Evolutionary conservation across 2,888 invertebrate species (phyloP).

Genomic region (Cylloceria caligata): DNA sequence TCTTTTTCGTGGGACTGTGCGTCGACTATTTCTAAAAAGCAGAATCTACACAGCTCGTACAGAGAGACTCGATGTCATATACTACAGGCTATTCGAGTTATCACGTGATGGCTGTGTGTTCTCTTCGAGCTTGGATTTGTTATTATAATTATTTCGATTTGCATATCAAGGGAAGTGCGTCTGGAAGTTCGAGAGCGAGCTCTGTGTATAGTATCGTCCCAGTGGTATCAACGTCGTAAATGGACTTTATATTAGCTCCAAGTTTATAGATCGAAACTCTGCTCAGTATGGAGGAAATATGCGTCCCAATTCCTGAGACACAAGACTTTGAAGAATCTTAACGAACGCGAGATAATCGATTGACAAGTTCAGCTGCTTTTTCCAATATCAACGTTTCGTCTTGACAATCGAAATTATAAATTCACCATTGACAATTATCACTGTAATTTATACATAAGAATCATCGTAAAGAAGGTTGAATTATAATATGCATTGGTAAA

Average conservation of each 20-base stretch:
- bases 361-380: not conserved
- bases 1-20: not conserved
- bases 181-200: slow-evolving; percentile 60
- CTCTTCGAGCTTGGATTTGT: slow-evolving; percentile 75
- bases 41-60: not conserved
- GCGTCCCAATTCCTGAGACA: not conserved
- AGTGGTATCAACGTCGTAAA: slow-evolving; percentile 11
- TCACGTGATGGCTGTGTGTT: slow-evolving; percentile 79
- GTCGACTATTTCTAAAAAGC: not conserved
- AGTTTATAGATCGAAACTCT: not conserved
- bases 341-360: not conserved
- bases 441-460: not conserved
- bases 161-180: slow-evolving; percentile 79
- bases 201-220: slow-evolving; percentile 36
- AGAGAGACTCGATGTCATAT: slow-evolving; percentile 30
- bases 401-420: not conserved
- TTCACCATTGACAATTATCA: not conserved
- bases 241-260: slow-evolving; percentile 13
- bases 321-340: not conserved
- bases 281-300: not conserved
- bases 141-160: slow-evolving; percentile 80
- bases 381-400: not conserved
- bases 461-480: not conserved
- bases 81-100: slow-evolving; percentile 51
- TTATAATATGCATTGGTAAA: not conserved